Base-by-base conservation (phyloP, 2,797 vertebrate genomes). In the Gymnopithys bicolor region DNA sequence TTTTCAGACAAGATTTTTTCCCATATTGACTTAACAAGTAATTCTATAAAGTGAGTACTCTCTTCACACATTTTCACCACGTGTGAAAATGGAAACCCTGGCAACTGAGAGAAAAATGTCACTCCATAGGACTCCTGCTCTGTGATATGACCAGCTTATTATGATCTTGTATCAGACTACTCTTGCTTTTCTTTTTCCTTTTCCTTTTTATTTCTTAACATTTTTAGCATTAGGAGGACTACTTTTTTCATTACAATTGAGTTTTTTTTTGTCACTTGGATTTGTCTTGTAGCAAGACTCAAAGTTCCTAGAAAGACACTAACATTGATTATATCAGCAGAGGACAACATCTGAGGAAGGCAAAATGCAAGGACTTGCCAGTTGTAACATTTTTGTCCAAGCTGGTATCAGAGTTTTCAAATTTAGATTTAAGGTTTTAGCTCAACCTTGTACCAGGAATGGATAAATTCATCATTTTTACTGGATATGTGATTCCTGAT, bases 141-240 rank as follows among this genome's bases (percentile, higher is more conserved):
- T 79, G 43, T 59, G 67, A 69, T 74, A 24, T 16, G 33, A 70
- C 7, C 67, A 56, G 13, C 15, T 76, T 77, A 15, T 53, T 84
- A 63, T 19, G 27, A 67, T 73, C 93, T 84, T 80, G 7, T 60
- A 39, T 63, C 33, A 66, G 76, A 84, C 27, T 39, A 32, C 45
- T 85, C 6, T 2, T 83, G 10, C 5, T 77, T 28, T 39, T 18
- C 16, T 13, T 19, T 13, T 21, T 10, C 0, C 11, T 41, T 13
- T 14, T 19, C 14, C 33, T 49, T 60, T 59, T 53, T 15, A 22
- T 1, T 0, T 1, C 14, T 24, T 51, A 68, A n/a, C 2, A 1
- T 0, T 4, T 49, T 90, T 53, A 70, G 13, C 23, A 18, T 80
- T 59, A 67, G 7, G 5, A 21, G 33, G 6, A 64, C 27, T 55